Percentiles rank a stretch among this genome's conserved stretches.
Conservation (phyloP, 2,888 invertebrate genomes). For the Pogonocherus hispidulus region DNA sequence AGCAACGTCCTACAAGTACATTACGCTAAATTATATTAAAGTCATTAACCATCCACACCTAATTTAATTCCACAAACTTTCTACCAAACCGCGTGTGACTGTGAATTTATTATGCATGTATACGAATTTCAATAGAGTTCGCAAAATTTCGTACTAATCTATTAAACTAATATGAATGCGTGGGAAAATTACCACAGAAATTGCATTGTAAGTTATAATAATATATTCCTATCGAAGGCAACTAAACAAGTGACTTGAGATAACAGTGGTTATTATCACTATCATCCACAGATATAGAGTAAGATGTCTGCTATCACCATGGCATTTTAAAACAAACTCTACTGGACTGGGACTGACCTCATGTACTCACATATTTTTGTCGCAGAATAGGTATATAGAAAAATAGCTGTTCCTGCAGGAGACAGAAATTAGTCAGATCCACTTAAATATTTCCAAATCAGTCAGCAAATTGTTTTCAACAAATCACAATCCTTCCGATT, state of each 20-base stretch:
- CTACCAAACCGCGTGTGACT: background rate
- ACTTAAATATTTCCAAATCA: no score
- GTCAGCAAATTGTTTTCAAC: no score
- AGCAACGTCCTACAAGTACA: background rate
- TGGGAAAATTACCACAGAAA: background rate
- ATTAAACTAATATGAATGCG: background rate
- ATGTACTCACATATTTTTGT: no score
- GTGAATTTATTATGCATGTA: no score
- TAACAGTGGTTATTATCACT: background rate
- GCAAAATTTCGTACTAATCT: background rate
- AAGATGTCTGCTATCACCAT: no score
- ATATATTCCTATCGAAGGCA: background rate
- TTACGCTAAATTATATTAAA: background rate
- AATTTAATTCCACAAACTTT: background rate
- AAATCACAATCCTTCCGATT: no score
- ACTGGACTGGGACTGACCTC: no score
- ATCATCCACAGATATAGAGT: no score
- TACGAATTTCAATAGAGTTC: background rate
- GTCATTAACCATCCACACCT: background rate
- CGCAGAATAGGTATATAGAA: no score
- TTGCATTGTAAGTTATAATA: background rate
- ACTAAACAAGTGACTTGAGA: background rate
- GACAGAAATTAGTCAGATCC: no score
- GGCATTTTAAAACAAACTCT: background rate
- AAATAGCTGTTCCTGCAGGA: no score